Evolutionary conservation across 2,113 vertebrate species (phyloP).

Genomic region (Corynorhinus townsendii): DNA sequence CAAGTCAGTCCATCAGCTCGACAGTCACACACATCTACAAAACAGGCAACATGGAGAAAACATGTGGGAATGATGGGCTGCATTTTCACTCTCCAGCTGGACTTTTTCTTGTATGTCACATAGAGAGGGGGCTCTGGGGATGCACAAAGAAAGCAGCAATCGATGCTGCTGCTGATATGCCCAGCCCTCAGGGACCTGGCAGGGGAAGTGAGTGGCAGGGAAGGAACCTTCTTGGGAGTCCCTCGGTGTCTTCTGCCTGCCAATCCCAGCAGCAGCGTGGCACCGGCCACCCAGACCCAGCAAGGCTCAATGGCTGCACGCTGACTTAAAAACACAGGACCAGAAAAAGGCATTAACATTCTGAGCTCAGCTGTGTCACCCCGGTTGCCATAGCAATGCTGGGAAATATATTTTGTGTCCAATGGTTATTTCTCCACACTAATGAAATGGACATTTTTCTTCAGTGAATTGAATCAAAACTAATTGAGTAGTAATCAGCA

Average conservation of each 20-base stretch:
- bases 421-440: constrained; percentile 73
- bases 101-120: background rate
- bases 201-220: background rate
- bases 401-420: constrained; percentile 69
- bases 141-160: background rate
- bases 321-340: constrained; percentile 41
- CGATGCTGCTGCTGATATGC: background rate
- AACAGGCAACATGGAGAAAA: background rate
- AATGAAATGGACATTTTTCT: constrained; percentile 80
- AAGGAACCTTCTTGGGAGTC: background rate
- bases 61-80: background rate
- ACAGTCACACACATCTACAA: background rate
- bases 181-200: background rate
- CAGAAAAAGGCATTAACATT: constrained; percentile 63
- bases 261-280: background rate
- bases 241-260: background rate
- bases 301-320: background rate
- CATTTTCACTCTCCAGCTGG: background rate
- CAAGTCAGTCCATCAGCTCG: background rate
- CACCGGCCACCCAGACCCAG: background rate
- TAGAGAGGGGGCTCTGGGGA: background rate
- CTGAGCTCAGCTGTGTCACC: constrained; percentile 60
- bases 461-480: constrained; percentile 79
- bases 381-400: constrained; percentile 67
- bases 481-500: constrained; percentile 81